phyloP scores from a whole-genome alignment of 2,888 invertebrate genomes.

The Agrotis exclamationis region DNA sequence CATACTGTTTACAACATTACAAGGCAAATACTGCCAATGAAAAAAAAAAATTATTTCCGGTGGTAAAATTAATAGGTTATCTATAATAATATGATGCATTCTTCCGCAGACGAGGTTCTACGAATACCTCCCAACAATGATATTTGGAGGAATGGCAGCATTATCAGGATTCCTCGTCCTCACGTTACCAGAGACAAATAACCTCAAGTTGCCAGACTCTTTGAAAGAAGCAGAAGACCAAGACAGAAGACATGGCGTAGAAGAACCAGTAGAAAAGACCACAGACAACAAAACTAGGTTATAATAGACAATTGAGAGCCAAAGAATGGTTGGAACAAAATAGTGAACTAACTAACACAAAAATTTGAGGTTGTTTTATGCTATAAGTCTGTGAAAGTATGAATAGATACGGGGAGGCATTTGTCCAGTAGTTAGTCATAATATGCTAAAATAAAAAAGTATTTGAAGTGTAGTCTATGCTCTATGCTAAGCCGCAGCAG shows the following conservation, averaged over 20 bases:
- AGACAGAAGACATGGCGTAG: constrained; percentile 70
- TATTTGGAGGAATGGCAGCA: constrained; percentile 91
- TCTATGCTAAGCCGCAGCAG: too few relatives aligned
- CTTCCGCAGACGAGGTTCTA: constrained; percentile 82
- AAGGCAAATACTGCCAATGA: neutral
- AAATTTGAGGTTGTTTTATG: neutral
- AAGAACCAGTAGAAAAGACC: constrained; percentile 60
- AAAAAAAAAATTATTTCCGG: constrained; percentile 4
- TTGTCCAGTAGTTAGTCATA: too few relatives aligned
- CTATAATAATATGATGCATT: too few relatives aligned
- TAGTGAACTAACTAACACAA: constrained; percentile 30
- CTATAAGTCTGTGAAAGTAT: neutral
- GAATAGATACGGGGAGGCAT: too few relatives aligned
- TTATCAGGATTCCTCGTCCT: constrained; percentile 90
- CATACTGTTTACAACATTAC: neutral
- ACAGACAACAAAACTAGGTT: constrained; percentile 70
- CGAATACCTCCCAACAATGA: constrained; percentile 89
- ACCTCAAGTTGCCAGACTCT: constrained; percentile 91
- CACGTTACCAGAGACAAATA: constrained; percentile 92
- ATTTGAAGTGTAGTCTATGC: too few relatives aligned
- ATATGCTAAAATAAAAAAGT: too few relatives aligned
- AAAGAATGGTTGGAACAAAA: constrained; percentile 53
- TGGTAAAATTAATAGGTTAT: neutral
- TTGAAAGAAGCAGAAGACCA: constrained; percentile 91
- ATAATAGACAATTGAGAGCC: constrained; percentile 61